A percentile compares a stretch with the other conserved stretches of the same genome.
These are phyloP conservation scores for Eublepharis macularius DNA, from an alignment of 2,113 vertebrate species.

Conservation along the genomic window DNA sequence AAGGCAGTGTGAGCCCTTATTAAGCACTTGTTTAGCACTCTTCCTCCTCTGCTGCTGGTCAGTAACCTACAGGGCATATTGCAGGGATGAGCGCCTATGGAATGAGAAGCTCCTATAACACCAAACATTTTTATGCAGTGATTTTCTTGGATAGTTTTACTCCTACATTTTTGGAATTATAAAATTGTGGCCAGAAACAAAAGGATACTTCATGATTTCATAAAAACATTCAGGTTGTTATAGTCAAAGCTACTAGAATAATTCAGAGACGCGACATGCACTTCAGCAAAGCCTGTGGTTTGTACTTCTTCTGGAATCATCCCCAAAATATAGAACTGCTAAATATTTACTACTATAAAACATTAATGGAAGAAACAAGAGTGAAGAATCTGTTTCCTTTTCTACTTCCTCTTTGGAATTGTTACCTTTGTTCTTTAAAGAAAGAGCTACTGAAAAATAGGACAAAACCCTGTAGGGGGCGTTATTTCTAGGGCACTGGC, in stretches of 20 bases:
- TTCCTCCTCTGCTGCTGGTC: background rate
- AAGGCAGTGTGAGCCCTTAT: background rate
- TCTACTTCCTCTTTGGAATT: constrained; percentile 7
- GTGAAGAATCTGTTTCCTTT: background rate
- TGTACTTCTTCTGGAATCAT: background rate
- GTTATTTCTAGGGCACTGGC: constrained; percentile 43
- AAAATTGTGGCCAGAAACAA: background rate
- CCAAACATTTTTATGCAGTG: background rate
- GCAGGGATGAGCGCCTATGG: background rate
- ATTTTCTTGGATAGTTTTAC: background rate
- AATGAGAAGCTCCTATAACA: background rate
- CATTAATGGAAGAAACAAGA: constrained; percentile 5
- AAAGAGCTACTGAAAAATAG: constrained; percentile 32
- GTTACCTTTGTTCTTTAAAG: constrained; percentile 15
- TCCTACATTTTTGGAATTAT: background rate
- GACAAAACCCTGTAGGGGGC: background rate
- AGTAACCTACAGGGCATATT: background rate
- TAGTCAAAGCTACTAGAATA: background rate
- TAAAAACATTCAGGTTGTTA: background rate
- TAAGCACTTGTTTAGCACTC: background rate
- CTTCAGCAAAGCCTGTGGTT: background rate
- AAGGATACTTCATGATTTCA: background rate
- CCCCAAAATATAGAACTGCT: background rate
- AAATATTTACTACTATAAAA: constrained; percentile 24
- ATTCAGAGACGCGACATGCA: background rate